Conservation (phyloP, 2,888 invertebrate genomes). For the Ecliptopera silaceata region DNA sequence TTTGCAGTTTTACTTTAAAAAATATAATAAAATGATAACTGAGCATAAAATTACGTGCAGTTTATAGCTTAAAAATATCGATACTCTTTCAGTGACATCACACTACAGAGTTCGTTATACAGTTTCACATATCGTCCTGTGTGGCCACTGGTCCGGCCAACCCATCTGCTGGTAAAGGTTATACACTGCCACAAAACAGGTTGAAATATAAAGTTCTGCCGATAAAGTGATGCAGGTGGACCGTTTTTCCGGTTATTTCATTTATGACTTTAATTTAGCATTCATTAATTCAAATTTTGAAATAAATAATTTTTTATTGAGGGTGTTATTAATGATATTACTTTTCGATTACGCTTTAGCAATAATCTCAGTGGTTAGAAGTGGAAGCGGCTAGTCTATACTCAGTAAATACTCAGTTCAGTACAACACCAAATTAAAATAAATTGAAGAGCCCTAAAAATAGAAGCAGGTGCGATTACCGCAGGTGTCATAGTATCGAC, state of each 20-base stretch:
- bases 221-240: conserved; percentile 12
- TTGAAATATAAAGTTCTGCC: conserved; percentile 12
- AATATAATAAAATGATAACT: too few species aligned
- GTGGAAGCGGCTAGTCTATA: too few species aligned
- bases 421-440: not conserved
- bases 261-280: conserved; percentile 1
- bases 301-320: not conserved
- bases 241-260: conserved; percentile 3
- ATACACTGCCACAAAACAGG: conserved; percentile 17
- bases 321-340: not conserved
- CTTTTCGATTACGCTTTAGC: too few species aligned
- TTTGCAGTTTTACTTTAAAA: too few species aligned
- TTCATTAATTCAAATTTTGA: not conserved
- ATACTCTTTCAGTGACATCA: conserved; percentile 5
- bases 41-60: not conserved
- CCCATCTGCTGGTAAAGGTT: conserved; percentile 24
- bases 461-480: conserved; percentile 37
- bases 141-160: conserved; percentile 17
- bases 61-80: not conserved
- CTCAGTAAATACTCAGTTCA: not conserved
- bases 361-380: not conserved
- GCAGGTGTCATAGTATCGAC: conserved; percentile 56
- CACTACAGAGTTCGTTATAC: conserved; percentile 10
- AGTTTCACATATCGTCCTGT: conserved; percentile 25
- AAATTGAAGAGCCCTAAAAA: conserved; percentile 1